Evolutionary conservation across 2,888 invertebrate genomes (phyloP), one percentile per base, ranked within the genome.

Genomic region (Punctoribates punctum): DNA sequence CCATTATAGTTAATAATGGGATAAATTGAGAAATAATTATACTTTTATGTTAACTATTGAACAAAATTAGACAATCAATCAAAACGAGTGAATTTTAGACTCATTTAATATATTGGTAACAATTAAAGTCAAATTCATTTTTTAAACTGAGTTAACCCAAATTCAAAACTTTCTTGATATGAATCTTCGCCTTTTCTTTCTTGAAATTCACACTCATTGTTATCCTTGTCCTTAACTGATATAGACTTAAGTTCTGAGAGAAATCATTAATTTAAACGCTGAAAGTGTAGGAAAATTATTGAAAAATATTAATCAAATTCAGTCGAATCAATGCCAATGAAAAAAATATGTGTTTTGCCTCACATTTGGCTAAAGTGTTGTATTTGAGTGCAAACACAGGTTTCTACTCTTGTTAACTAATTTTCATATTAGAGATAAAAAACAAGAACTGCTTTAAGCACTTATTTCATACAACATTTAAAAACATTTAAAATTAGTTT

Each of bases 141-240:
- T 29, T 29, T 23, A 29, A 11, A 9, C 3, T 27, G 23, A 60
- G 23, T 60, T 60, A 60, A 60, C 60, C 60, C 17, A 27, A 60
- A 23, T 60, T 60, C 60, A 60, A 15, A 60, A 17, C 3, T 57
- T 20, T 9, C 1, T 29, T 13, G 25, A 11, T 27, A 60, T 27
- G 60, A 60, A 29, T 60, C 60, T 60, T 23, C 15, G 27, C 1
- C 25, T 57, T 29, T 29, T 1, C 15, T 17, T 60, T 29, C 2
- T n/a, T n/a, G n/a, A n/a, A n/a, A 4, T 1, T 60, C 15, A 1
- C 17, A 60, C 29, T 60, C 29, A 60, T 60, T 60, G 29, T 60
- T 60, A 60, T 60, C 60, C 60, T 29, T 60, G 60, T 60, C 29
- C 60, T 60, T 2, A 15, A 60, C 60, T 60, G 6, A 20, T 20